Base-by-base conservation (phyloP, 1,140 invertebrate species). In the Nephila pilipes region DNA sequence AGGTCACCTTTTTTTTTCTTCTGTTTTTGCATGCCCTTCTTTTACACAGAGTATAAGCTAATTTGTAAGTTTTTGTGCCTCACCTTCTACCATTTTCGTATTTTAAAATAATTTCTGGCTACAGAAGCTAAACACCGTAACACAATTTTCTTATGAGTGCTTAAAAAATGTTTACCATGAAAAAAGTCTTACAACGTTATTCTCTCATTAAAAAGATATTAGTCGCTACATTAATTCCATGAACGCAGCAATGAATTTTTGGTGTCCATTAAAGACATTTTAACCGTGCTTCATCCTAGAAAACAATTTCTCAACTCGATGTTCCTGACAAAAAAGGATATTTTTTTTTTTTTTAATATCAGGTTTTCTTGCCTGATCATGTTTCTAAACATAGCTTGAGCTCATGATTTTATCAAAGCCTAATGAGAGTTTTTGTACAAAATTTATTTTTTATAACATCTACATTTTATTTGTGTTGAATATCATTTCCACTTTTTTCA, bases 201-300 rank as follows among this genome's bases (percentile, higher is more conserved):
- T 85, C 58, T 85, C 83, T 85, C 83, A 85, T 85, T 85, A 85
- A 85, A 85, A 85, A 85, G 57, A 60, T 85, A 85, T 85, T 85
- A 85, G 83, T 20, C 57, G 83, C 83, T 85, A 85, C 83, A 85
- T 85, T 85, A 58, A 85, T 29, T 85, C 83, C 83, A 58, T 85
- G 32, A 85, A 85, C 29, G 83, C 25, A 32, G 83, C 83, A 60
- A 85, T 85, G 55, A 85, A 85, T 85, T 85, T 85, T 85, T n/a
- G 54, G 25, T 85, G 83, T 85, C 83, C 54, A 85, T 85, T 85
- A 85, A 58, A 85, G 55, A 58, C 32, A 36, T 85, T 85, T 85
- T 75, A 32, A 32, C 25, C 69, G 36, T 81, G 38, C 80, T n/a
- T 81, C 80, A 81, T 54, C 80, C 20, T 18, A 25, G 80, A 81